A percentile compares a stretch with the other conserved stretches of the same genome.
phyloP scores from a whole-genome alignment of 2,797 vertebrate species.

The Lepilemur ruficaudatus region DNA sequence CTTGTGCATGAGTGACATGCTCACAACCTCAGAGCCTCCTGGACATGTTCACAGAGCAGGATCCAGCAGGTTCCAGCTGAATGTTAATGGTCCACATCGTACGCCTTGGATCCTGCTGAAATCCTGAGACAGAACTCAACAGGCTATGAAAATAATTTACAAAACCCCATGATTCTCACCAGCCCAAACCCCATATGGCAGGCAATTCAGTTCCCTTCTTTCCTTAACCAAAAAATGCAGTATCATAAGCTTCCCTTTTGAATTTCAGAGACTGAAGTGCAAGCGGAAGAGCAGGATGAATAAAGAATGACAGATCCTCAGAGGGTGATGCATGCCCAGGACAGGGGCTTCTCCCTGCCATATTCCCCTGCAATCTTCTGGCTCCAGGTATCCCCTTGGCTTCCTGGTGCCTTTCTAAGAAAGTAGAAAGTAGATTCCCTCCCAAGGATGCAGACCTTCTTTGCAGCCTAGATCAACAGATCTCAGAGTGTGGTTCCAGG shows the following conservation, averaged over 20 bases:
- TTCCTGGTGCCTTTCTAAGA: not conserved
- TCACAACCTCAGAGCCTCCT: not conserved
- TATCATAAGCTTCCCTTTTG: not conserved
- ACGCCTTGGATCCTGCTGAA: not conserved
- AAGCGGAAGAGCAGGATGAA: not conserved
- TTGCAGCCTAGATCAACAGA: too few relatives aligned
- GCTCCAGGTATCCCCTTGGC: not conserved
- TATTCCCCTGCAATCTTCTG: not conserved
- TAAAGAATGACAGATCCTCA: not conserved
- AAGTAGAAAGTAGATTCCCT: not conserved
- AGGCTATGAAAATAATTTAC: not conserved
- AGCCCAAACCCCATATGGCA: not conserved
- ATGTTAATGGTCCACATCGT: not conserved
- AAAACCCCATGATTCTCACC: not conserved
- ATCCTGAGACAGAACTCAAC: conserved; percentile 14
- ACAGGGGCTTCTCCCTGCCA: not conserved
- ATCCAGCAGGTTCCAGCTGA: not conserved
- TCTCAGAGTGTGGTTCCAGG: not conserved
- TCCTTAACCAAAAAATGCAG: not conserved
- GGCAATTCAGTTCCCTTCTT: not conserved
- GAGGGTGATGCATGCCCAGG: too few relatives aligned
- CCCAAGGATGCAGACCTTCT: not conserved
- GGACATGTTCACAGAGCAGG: not conserved
- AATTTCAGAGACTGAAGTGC: not conserved
- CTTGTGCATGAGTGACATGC: not conserved